Percentiles rank a stretch among this genome's conserved stretches.
phyloP scores from a whole-genome alignment of 2,113 vertebrate genomes.

The Sitta europaea region DNA sequence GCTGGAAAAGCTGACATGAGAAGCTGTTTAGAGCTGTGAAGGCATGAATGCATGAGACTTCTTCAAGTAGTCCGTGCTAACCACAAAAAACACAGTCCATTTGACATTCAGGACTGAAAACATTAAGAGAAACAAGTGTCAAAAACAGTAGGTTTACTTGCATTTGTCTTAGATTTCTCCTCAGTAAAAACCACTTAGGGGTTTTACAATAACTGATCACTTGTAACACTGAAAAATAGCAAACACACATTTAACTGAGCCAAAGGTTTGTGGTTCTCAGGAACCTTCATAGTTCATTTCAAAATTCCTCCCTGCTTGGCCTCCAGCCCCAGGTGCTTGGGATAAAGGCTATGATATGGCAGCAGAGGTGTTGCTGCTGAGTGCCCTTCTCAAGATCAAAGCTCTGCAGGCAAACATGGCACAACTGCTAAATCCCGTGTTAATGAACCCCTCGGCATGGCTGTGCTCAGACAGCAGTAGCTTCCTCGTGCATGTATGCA shows the following conservation, averaged over 20 bases:
- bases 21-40: background rate
- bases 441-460: background rate
- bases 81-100: background rate
- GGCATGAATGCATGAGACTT: background rate
- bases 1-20: background rate
- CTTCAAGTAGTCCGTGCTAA: background rate
- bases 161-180: background rate
- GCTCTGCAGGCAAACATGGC: background rate
- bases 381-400: slow-evolving; percentile 21
- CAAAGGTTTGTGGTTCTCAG: background rate
- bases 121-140: background rate
- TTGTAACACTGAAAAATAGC: background rate
- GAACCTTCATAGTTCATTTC: background rate
- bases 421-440: background rate
- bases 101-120: background rate
- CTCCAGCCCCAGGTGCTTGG: background rate
- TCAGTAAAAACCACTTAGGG: background rate
- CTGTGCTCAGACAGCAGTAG: fast-evolving
- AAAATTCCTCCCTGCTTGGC: background rate
- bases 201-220: background rate
- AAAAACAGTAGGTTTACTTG: background rate
- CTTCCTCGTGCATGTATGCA: background rate
- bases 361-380: background rate
- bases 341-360: background rate
- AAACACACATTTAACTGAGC: background rate